Evolutionary conservation across 1,140 invertebrate genomes (phyloP), one percentile per base, ranked within the genome.

Genomic region (Bombyx mori): DNA sequence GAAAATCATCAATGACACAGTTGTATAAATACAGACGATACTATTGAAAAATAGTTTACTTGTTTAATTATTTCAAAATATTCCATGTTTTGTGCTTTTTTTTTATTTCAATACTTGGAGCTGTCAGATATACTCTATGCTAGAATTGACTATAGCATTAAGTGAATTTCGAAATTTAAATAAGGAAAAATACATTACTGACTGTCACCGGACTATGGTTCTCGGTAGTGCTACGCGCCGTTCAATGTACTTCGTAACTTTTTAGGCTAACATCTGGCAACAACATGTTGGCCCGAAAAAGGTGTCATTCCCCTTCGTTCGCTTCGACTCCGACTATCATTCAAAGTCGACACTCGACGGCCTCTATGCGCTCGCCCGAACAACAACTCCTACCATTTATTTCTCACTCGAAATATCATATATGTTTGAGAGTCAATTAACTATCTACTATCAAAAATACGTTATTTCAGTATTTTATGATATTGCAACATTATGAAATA

Each of bases 231-330:
- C 18, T n/a, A 6, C 26, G 7, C n/a, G 22, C 46, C 56, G 53
- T 55, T 51, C 63, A 35, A 51, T 61, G 58, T 42, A 58, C 44
- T 35, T 35, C 7, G 44, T 49, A 53, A 61, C 50, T 53, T 59
- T 60, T 63, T 55, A 18, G 49, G 52, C 49, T 44, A 56, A 53
- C 63, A 65, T 65, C 63, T 65, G 63, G 63, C 56, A 56, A 18
- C 63, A 65, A 55, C 63, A 58, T 65, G 61, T 47, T 43, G 46
- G 62, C 44, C 56, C 63, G 53, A 60, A 61, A 64, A 65, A 63
- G 63, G 59, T 65, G 63, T 65, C 63, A 65, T 61, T 65, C 63
- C 63, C 63, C 63, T 65, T 61, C 63, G 57, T 63, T 63, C 62
- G 59, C 52, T 61, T 46, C 52, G 58, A 61, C 58, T 61, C 45